Evolutionary conservation across 1,140 invertebrate species (phyloP).

Genomic region (Hycleus phaleratus): DNA sequence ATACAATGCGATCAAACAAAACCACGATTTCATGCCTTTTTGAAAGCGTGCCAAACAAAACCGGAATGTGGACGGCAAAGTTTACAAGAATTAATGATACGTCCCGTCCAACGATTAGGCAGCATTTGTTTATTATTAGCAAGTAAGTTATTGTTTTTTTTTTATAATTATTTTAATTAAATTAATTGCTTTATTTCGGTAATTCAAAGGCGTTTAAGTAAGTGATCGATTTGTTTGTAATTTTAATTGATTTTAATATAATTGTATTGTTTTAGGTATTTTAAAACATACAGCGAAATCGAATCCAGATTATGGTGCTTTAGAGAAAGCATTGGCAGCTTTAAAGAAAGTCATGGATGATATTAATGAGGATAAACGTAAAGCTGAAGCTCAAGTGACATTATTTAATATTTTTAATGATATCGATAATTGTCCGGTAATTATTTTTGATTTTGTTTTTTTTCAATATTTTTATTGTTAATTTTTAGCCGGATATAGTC

Average conservation of each 20-base stretch:
- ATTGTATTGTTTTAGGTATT: constrained; percentile 57
- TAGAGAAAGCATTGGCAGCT: constrained; percentile 77
- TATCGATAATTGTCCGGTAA: constrained; percentile 92
- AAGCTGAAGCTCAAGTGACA: constrained; percentile 87
- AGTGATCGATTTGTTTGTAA: too few species aligned
- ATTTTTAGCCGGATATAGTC: constrained; percentile 66
- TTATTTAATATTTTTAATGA: constrained; percentile 98
- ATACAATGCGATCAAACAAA: constrained; percentile 83
- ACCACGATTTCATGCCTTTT: constrained; percentile 93
- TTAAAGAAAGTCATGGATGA: constrained; percentile 91
- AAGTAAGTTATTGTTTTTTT: constrained; percentile 50
- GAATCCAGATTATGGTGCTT: constrained; percentile 75
- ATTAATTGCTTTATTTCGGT: constrained; percentile 24
- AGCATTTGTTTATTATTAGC: constrained; percentile 90
- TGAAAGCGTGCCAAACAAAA: constrained; percentile 89
- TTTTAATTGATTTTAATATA: too few species aligned
- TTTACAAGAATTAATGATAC: constrained; percentile 88
- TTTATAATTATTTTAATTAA: not conserved
- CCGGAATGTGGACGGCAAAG: constrained; percentile 93
- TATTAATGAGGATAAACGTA: constrained; percentile 95
- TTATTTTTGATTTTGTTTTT: constrained; percentile 20
- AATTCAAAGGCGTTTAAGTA: too few species aligned
- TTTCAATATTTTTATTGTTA: not conserved
- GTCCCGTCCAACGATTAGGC: constrained; percentile 92
- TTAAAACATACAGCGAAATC: constrained; percentile 81